Conservation (phyloP, 2,888 invertebrate genomes). For the Palloptera scutellata region DNA sequence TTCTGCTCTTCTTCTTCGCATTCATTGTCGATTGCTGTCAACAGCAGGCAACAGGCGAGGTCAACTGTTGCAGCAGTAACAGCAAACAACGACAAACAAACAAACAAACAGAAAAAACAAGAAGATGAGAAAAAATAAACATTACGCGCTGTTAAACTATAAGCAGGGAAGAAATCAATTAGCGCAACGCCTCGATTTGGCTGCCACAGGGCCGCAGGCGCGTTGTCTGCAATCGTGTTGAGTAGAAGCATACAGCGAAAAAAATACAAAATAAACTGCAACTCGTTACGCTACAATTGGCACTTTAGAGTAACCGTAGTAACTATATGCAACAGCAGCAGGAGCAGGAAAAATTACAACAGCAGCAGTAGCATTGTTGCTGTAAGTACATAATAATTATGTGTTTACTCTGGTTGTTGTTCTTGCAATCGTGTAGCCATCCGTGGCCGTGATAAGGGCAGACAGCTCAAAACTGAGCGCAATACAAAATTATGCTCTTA, state of each 20-base stretch:
- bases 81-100: not conserved
- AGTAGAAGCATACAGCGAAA: not conserved
- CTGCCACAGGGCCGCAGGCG: slow-evolving; percentile 33
- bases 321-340: not conserved
- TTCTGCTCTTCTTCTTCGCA: too few species aligned
- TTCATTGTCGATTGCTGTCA: slow-evolving; percentile 18
- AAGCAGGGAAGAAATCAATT: slow-evolving; percentile 50
- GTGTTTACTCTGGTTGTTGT: slow-evolving; percentile 7
- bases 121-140: slow-evolving; percentile 21
- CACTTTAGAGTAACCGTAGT: not conserved
- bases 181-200: slow-evolving; percentile 40
- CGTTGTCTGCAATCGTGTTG: slow-evolving; percentile 33
- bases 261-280: slow-evolving; percentile 5
- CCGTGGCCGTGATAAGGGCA: not conserved
- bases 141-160: slow-evolving; percentile 43
- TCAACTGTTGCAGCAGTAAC: slow-evolving; percentile 16
- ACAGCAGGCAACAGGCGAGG: slow-evolving; percentile 32
- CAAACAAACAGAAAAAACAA: not conserved
- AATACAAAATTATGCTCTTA: not conserved
- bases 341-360: slow-evolving; percentile 1
- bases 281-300: slow-evolving; percentile 19
- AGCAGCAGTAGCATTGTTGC: slow-evolving; percentile 15
- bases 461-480: too few species aligned
- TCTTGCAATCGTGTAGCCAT: not conserved
- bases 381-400: slow-evolving; percentile 35